phyloP scores from a whole-genome alignment of 2,888 invertebrate genomes.

The Caradrina clavipalpis region DNA sequence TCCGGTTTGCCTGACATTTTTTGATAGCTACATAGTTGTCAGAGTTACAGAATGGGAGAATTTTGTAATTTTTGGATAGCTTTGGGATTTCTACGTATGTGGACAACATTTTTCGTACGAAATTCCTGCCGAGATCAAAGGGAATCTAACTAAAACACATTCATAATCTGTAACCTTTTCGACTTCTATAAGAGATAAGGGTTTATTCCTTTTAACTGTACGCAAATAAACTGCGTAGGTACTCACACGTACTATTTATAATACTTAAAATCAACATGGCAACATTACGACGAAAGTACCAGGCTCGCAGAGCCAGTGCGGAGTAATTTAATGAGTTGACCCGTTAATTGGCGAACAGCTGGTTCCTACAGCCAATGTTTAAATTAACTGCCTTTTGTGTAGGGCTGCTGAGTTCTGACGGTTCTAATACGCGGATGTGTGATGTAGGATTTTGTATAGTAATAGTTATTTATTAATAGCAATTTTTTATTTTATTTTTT shows the following conservation, averaged over 20 bases:
- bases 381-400: slow-evolving; percentile 77
- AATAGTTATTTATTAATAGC: no score
- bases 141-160: neutral
- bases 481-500: no score
- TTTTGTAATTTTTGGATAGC: slow-evolving; percentile 19
- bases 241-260: slow-evolving; percentile 37
- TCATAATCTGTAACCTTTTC: slow-evolving; percentile 7
- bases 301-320: slow-evolving; percentile 68
- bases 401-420: slow-evolving; percentile 52
- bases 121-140: neutral
- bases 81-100: neutral
- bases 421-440: slow-evolving; percentile 15
- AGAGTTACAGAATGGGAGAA: slow-evolving; percentile 35
- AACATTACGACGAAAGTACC: slow-evolving; percentile 59
- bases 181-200: slow-evolving; percentile 11
- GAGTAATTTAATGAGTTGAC: slow-evolving; percentile 82
- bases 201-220: slow-evolving; percentile 8
- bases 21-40: slow-evolving; percentile 47
- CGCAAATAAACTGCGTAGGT: slow-evolving; percentile 18
- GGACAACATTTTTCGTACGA: neutral
- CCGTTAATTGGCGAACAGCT: slow-evolving; percentile 81
- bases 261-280: slow-evolving; percentile 63
- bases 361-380: slow-evolving; percentile 78
- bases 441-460: neutral
- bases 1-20: slow-evolving; percentile 63